These are phyloP conservation scores for Petrocephalus microphthalmus DNA, from an alignment of 2,113 vertebrate genomes.

Conservation along the genomic window DNA sequence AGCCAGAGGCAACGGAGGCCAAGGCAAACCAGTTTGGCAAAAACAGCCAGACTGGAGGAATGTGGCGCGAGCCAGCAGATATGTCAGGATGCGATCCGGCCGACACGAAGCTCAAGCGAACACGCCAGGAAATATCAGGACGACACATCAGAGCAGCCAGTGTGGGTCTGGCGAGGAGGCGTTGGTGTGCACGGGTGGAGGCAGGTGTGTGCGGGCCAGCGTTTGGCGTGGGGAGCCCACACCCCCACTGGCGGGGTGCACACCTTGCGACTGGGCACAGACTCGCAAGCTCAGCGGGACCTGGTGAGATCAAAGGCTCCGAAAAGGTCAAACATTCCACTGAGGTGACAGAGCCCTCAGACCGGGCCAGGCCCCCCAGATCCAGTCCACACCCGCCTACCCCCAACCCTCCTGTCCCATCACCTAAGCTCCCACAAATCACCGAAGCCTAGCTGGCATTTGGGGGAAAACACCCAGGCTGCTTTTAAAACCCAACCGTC, in stretches of 20 bases:
- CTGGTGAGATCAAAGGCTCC: conserved; percentile 69
- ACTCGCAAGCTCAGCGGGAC: conserved; percentile 65
- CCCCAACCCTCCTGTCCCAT: neutral
- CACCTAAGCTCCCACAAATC: neutral
- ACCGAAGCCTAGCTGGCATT: neutral
- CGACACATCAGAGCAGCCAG: neutral
- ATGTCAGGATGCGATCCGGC: neutral
- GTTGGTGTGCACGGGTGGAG: neutral
- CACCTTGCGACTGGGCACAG: conserved; percentile 60
- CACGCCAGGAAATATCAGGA: neutral
- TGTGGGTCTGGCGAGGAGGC: neutral
- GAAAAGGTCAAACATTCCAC: conserved; percentile 72
- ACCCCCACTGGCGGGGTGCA: conserved; percentile 53
- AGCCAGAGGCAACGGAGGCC: neutral
- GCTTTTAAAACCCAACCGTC: neutral
- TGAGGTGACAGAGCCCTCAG: conserved; percentile 62
- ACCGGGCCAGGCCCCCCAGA: conserved; percentile 40
- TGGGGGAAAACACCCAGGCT: neutral
- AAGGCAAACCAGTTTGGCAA: neutral
- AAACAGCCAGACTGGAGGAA: neutral
- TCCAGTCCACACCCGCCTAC: conserved; percentile 22
- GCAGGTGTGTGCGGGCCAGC: conserved; percentile 10
- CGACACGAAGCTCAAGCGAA: neutral
- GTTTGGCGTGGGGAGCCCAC: conserved; percentile 51
- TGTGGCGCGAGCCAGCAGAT: neutral